Percentiles rank a stretch among this genome's conserved stretches.
Evolutionary conservation across 2,888 invertebrate species (phyloP).

Genomic region (Lordiphosa fenestrarum): DNA sequence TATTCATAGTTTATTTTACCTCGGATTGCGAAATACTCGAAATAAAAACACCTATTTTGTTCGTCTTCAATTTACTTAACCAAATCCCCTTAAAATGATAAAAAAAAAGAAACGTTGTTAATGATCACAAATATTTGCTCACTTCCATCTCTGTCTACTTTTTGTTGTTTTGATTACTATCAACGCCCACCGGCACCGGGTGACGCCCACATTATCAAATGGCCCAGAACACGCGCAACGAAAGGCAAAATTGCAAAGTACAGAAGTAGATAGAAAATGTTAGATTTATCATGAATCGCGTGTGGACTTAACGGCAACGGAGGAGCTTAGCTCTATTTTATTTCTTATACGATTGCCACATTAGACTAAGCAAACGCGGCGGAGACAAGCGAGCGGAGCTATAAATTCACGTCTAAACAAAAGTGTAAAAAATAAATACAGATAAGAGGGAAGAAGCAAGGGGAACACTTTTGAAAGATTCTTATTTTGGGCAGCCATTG

Average conservation of each 20-base stretch:
- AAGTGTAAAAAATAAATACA: conserved; percentile 71
- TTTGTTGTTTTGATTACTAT: conserved; percentile 6
- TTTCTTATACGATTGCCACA: conserved; percentile 35
- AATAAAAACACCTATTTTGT: conserved; percentile 12
- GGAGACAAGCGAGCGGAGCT: conserved; percentile 19
- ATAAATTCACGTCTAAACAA: conserved; percentile 75
- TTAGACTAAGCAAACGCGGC: conserved; percentile 51
- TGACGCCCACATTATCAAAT: conserved; percentile 21
- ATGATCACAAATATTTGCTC: conserved; percentile 54
- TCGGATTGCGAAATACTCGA: conserved; percentile 37
- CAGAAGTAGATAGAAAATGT: conserved; percentile 30
- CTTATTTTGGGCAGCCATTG: conserved; percentile 7
- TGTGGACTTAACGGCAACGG: conserved; percentile 12
- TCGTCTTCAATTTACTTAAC: conserved; percentile 45
- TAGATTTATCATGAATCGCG: conserved; percentile 28
- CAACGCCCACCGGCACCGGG: conserved; percentile 1
- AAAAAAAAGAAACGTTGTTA: conserved; percentile 20
- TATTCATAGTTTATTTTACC: conserved; percentile 14
- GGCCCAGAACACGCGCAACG: conserved; percentile 29
- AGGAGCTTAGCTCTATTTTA: conserved; percentile 15
- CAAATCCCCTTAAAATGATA: conserved; percentile 35
- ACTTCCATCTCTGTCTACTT: conserved; percentile 48
- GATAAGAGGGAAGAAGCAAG: conserved; percentile 39
- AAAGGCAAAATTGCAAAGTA: conserved; percentile 30
- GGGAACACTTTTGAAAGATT: conserved; percentile 5